Conservation (phyloP, 2,797 vertebrate genomes). For the Acanthiza pusilla region DNA sequence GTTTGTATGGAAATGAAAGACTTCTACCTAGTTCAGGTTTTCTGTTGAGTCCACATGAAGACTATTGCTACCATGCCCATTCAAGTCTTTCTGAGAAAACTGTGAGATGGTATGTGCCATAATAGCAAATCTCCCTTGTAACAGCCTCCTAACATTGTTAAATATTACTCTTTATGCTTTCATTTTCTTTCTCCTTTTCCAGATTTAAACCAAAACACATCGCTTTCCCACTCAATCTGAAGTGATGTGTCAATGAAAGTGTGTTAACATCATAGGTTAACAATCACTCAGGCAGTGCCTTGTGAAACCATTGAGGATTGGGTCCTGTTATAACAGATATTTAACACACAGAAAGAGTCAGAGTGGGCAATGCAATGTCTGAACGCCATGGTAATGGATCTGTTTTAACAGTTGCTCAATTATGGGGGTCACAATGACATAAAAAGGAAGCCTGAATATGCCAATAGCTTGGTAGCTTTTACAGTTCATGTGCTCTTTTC, state of each 20-base stretch:
- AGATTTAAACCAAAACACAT: background rate
- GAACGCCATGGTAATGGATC: background rate
- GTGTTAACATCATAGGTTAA: background rate
- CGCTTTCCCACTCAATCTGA: background rate
- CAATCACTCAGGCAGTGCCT: background rate
- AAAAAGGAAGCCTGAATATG: background rate
- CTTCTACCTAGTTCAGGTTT: background rate
- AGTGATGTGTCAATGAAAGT: background rate
- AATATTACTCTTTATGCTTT: background rate
- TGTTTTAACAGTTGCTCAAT: background rate
- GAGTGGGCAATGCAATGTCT: background rate
- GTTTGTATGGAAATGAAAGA: conserved; percentile 2
- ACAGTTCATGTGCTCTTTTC: background rate
- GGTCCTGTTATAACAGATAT: background rate
- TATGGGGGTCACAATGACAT: background rate
- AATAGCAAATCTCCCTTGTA: background rate
- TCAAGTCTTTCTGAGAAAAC: background rate
- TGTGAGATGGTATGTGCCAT: background rate
- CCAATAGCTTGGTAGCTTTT: background rate
- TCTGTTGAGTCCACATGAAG: background rate
- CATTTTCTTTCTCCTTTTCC: background rate
- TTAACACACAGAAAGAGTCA: background rate
- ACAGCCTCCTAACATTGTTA: background rate
- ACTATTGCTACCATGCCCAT: background rate
- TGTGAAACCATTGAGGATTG: background rate